Percentiles rank a stretch among this genome's conserved stretches.
These are phyloP conservation scores for Scytalopus superciliaris DNA, from an alignment of 2,113 vertebrate genomes.

Conservation along the genomic window DNA sequence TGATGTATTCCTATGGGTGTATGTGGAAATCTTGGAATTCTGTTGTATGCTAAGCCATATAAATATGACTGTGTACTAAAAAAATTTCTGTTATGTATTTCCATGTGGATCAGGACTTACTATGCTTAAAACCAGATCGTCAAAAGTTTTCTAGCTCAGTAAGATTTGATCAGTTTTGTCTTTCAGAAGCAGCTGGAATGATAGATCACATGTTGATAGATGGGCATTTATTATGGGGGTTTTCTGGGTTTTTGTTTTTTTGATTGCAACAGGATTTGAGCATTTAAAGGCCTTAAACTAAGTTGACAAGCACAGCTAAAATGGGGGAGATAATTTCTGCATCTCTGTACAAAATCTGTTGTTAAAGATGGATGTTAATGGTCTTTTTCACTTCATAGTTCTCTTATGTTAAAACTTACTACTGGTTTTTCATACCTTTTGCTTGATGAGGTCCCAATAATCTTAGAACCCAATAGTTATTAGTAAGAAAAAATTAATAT, in stretches of 20 bases:
- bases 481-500: not conserved
- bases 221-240: not conserved
- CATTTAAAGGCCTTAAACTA: not conserved
- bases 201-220: not conserved
- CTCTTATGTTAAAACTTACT: not conserved
- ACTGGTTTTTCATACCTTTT: not conserved
- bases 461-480: not conserved
- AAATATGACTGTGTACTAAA: not conserved
- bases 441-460: not conserved
- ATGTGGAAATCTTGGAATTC: not conserved
- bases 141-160: not conserved
- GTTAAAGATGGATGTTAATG: fast-evolving
- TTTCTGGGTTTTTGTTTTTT: not conserved
- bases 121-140: not conserved
- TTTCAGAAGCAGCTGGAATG: not conserved
- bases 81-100: not conserved
- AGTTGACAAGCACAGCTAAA: not conserved
- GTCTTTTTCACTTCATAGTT: not conserved
- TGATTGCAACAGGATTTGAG: not conserved
- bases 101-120: not conserved
- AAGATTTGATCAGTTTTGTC: not conserved
- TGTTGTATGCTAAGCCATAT: not conserved
- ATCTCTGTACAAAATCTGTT: not conserved
- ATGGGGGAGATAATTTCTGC: not conserved
- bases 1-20: not conserved